Base-by-base conservation (phyloP, 2,888 invertebrate genomes). In the Erebia aethiops region DNA sequence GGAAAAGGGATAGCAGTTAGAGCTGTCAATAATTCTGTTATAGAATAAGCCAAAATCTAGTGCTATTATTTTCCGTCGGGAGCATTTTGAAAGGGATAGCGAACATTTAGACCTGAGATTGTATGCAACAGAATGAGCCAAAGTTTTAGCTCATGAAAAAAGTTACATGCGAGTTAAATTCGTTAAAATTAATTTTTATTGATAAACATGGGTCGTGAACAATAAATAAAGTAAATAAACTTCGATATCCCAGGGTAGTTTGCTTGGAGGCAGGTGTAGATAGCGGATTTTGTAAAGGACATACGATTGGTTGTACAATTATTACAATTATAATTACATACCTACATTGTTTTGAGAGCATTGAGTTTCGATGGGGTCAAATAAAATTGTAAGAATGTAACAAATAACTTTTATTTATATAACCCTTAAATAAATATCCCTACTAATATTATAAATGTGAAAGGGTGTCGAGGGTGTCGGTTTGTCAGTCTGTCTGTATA, bases 341-440 rank as follows among this genome's bases (percentile, higher is more conserved):
- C 91, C 90, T 90, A 90, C 79, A 88, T 87, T 89, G 88, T 91
- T 91, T n/a, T 89, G 85, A 83, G 87, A 79, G 82, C 49, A 88
- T 87, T 91, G 87, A 90, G 89, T 92, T 90, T 91, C 82, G 85
- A 88, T 90, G 90, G 89, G 89, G 90, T 91, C 91, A 90, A 92
- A 92, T 92, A 92, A 91, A 92, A 89, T 84, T 91, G 88, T 90
- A 91, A 92, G 90, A 91, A 89, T 82, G 82, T 86, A 82, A 71
- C 63, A 54, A 21, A 62, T 49, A 67, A 67, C 67, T 78, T 76
- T 76, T 75, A 75, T 76, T 76, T 72, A 58, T 14, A 52, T 41
- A 18, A 54, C 10, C 16, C 46, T 11, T 46, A 46, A 46, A 46
- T 46, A 35, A 35, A 35, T 35, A 35, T 5, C 26, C 26, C 1